Base-by-base conservation (phyloP, 1,140 invertebrate genomes). In the Anagrus nilaparvatae region DNA sequence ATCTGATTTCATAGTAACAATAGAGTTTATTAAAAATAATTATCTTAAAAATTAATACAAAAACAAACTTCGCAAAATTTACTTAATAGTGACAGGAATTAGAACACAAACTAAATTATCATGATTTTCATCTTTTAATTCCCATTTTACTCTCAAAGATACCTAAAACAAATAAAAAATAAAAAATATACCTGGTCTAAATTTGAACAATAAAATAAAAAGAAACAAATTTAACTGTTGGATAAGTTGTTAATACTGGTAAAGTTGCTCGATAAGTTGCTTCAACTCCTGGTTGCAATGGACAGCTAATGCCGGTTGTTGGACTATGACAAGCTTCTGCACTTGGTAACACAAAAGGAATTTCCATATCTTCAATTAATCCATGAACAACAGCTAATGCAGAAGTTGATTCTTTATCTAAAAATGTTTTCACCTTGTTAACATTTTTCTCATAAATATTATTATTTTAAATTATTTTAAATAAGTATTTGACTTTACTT, bases 341-440 rank as follows among this genome's bases (percentile, higher is more conserved):
- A 53, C 86, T 75, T 6, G 74, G 59, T 43, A 87, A 52, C 9
- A 73, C 73, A 55, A 87, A 87, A 18, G 82, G 81, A 43, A 84
- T 65, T 2, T 79, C 75, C 10, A 84, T 55, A 32, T 75, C 76
- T 56, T 75, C 63, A 14, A 87, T 69, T 23, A 84, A 67, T 3
- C 84, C 84, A 62, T 84, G 77, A 0, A 84, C 77, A 3, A 77
- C 71, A 3, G 77, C 74, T 18, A 60, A 72, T 4, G 82, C 55
- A n/a, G 43, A 48, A 3, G 51, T 52, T 0, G 67, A 52, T 13
- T 67, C 61, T 45, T 55, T 46, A 17, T 63, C 78, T 79, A 53
- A 23, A 47, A 43, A 45, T 40, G 4, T 31, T 13, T 23, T 21
- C 0, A 9, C 46, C 28, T 8, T 5, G 25, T 41, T 39, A n/a